Base-by-base conservation (phyloP, 2,888 invertebrate genomes). In the Cosmopolites sordidus region DNA sequence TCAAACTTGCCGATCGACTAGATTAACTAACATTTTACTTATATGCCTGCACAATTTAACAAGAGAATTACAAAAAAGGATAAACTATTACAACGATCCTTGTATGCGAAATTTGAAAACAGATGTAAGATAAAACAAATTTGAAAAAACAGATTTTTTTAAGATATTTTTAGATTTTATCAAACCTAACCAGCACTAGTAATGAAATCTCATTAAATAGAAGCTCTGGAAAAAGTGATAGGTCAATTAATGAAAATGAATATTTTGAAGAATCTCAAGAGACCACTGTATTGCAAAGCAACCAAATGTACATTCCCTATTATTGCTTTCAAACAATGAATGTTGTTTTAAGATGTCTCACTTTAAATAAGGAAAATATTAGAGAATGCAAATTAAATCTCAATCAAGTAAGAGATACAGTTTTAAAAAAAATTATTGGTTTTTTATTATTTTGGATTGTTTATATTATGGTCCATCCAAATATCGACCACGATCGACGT, bases 21-120 rank as follows among this genome's bases (percentile, higher is more conserved):
- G 69, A 56, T 66, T 78, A 15, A 66, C 70, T 48, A 69, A 73
- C 42, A 69, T 72, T 8, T 71, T 76, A 16, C 63, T 79, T 16
- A 72, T 69, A 49, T 75, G 76, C 48, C 66, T 80, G 11, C 64
- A 66, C 44, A 75, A 76, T 63, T 65, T 79, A 39, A 76, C 78
- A 2, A 71, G 73, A 51, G 72, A 70, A 1, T 60, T 80, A 15
- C 68, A 72, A 53, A 67, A 71, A 48, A 67, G 79, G 59, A 74
- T 79, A 50, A 69, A 73, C 58, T 76, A 76, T 62, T 77, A 75
- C 54, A 74, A 73, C 50, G 79, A 79, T 68, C 76, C 78, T 1
- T 71, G 72, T 53, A 71, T 77, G 44, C 72, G 73, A 52, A 77
- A 76, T 66, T 69, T 70, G 44, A 78, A 76, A 56, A 73, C 73